phyloP scores from a whole-genome alignment of 2,113 vertebrate species.

The Bombycilla garrulus region DNA sequence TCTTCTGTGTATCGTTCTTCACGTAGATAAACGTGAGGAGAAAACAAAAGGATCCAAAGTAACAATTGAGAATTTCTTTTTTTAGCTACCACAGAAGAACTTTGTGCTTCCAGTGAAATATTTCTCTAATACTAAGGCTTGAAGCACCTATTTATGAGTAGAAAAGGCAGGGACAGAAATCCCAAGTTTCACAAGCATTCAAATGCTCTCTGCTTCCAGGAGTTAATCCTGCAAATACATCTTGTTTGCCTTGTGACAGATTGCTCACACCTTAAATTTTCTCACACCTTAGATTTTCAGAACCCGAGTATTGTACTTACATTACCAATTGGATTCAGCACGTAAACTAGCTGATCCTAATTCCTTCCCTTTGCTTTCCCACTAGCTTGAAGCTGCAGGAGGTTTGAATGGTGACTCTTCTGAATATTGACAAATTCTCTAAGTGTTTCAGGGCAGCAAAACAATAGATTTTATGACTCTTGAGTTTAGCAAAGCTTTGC shows the following conservation, averaged over 20 bases:
- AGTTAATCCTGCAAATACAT: not conserved
- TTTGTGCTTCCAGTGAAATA: not conserved
- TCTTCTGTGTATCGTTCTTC: not conserved
- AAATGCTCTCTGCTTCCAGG: not conserved
- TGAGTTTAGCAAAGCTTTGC: not conserved
- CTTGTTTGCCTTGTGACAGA: not conserved
- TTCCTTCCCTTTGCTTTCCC: not conserved
- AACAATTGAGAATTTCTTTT: not conserved
- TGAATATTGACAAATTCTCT: not conserved
- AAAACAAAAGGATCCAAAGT: not conserved
- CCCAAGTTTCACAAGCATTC: no score
- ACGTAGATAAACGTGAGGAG: fast-evolving
- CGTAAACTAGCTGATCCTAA: not conserved
- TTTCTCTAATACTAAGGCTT: not conserved
- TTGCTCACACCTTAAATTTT: not conserved
- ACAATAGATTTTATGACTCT: not conserved
- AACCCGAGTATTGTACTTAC: not conserved
- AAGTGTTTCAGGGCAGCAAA: not conserved
- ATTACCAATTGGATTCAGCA: not conserved
- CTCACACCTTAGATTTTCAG: not conserved
- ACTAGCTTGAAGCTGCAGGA: not conserved
- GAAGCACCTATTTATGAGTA: not conserved
- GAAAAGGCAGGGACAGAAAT: not conserved
- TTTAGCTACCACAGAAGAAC: not conserved
- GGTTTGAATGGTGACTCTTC: not conserved